phyloP scores from a whole-genome alignment of 2,113 vertebrate genomes.

The Serinus canaria region DNA sequence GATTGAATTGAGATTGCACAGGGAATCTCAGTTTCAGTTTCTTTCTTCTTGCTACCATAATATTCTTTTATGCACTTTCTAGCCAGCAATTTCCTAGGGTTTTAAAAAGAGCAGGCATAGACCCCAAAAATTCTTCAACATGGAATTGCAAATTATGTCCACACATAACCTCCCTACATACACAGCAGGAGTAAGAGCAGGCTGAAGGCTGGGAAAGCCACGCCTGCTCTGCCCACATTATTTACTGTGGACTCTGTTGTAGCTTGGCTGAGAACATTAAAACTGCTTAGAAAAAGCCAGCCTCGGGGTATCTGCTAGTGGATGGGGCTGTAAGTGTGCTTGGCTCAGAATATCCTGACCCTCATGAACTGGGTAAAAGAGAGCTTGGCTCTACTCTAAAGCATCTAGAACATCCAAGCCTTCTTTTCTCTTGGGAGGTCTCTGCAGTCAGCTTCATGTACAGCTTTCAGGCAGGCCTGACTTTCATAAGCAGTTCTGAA shows the following conservation, averaged over 20 bases:
- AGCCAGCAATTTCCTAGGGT: neutral
- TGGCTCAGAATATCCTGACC: neutral
- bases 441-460: neutral
- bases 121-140: neutral
- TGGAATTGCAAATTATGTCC: neutral
- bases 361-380: neutral
- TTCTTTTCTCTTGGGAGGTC: neutral
- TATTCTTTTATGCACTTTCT: neutral
- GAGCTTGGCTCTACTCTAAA: neutral
- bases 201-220: slow-evolving; percentile 25
- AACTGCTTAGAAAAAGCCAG: neutral
- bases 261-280: neutral
- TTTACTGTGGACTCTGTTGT: neutral
- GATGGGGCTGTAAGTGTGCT: neutral
- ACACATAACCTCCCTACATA: neutral
- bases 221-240: neutral
- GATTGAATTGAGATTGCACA: neutral
- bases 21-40: neutral
- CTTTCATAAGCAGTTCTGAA: neutral
- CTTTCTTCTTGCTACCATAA: neutral
- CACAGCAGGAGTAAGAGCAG: neutral
- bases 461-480: neutral
- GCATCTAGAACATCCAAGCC: neutral
- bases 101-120: neutral
- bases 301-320: neutral